Base-by-base conservation (phyloP, 2,888 invertebrate species). In the Molanna angustata region DNA sequence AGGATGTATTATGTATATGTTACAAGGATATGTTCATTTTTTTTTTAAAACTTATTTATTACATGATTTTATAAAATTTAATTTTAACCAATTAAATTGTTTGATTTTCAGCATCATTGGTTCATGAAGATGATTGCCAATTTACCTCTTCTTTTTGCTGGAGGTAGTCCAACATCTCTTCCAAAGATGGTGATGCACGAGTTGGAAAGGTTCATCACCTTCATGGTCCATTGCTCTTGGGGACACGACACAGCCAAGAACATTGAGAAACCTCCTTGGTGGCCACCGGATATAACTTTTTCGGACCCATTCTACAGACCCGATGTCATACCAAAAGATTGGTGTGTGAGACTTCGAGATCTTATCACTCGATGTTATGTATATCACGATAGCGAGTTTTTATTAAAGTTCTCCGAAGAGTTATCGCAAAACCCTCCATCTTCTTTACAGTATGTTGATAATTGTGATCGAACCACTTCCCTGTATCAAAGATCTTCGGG, bases 141-240 rank as follows among this genome's bases (percentile, higher is more conserved):
- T 70, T 73, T 86, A 67, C 86, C 86, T 62, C 76, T 86, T 62
- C 71, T 87, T 46, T 86, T 87, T 64, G 82, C 83, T 59, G 82
- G 83, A 66, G 86, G 86, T 61, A 82, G 84, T 67, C 86, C 87
- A 42, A 83, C 82, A 48, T 83, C 84, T 41, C 68, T 86, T 62
- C 78, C 80, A 57, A 79, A 80, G 65, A 82, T 85, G 61, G 76
- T 78, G 20, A 73, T 80, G 65, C 71, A 69, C 51, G 83, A 85
- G 66, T 68, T 86, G 63, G 86, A 86, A 72, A 80, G 78, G 62
- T 86, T 86, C 67, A 82, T 86, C 64, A 82, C 84, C 58, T 86
- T 86, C 66, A 85, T 86, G 85, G 84, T 86, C 61, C 84, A 85
- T 66, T 86, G 86, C 73, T 86, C 86, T 41, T 76, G 84, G 72